Percentiles rank a stretch among this genome's conserved stretches.
These are phyloP conservation scores for Hylaea fasciaria DNA, from an alignment of 2,888 invertebrate genomes.

Conservation along the genomic window DNA sequence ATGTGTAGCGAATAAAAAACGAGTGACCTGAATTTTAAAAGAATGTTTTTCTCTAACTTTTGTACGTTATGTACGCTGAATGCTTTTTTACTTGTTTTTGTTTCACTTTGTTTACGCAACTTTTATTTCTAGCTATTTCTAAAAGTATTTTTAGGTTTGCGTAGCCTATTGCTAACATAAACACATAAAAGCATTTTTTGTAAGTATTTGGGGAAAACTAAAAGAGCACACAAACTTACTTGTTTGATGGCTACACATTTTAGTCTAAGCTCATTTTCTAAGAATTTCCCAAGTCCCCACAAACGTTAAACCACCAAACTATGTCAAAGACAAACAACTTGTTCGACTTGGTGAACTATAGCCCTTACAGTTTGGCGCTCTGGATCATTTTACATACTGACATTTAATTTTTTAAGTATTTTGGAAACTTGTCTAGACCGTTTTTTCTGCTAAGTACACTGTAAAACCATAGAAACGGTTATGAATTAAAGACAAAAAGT, in stretches of 20 bases:
- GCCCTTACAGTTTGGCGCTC: background rate
- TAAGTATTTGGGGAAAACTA: no score
- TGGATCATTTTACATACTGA: background rate
- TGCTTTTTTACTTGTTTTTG: background rate
- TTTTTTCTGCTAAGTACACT: no score
- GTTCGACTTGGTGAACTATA: background rate
- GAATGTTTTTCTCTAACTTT: conserved; percentile 2
- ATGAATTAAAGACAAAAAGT: no score
- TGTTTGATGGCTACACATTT: conserved; percentile 8
- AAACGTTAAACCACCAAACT: conserved; percentile 14
- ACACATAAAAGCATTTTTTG: no score
- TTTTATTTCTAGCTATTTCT: no score
- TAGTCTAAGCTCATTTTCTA: conserved; percentile 8
- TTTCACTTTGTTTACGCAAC: background rate
- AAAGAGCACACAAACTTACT: conserved; percentile 5
- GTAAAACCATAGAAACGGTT: no score
- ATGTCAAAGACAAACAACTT: conserved; percentile 16
- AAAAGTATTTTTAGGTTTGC: no score
- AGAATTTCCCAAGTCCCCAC: conserved; percentile 1
- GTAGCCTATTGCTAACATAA: no score
- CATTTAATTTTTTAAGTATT: background rate
- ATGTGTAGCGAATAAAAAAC: conserved; percentile 49
- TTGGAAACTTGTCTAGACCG: background rate
- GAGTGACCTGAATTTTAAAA: conserved; percentile 39
- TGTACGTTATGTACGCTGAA: background rate